A percentile compares a stretch with the other conserved stretches of the same genome.
Conservation (phyloP, 2,113 vertebrate genomes). For the Psittacara wagleri region DNA sequence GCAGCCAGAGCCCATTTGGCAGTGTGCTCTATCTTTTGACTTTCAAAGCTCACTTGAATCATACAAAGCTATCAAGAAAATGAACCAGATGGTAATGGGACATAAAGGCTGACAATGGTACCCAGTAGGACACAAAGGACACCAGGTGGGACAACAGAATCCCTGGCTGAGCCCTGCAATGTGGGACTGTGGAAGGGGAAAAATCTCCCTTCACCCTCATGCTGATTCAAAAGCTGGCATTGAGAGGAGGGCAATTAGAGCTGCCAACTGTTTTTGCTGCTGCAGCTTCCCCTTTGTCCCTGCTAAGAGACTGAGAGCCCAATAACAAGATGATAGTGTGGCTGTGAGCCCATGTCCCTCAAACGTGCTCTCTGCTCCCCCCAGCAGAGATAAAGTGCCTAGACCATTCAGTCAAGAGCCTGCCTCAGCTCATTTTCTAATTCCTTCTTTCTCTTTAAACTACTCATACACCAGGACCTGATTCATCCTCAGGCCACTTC, state of each 20-base stretch:
- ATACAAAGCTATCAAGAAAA: neutral
- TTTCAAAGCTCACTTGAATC: neutral
- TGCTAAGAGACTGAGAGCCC: neutral
- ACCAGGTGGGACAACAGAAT: neutral
- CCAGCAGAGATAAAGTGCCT: neutral
- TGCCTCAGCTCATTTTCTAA: neutral
- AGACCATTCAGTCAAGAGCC: neutral
- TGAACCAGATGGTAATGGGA: neutral
- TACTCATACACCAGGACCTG: neutral
- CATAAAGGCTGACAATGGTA: conserved; percentile 6
- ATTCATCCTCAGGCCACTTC: neutral
- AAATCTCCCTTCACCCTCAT: neutral
- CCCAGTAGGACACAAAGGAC: neutral
- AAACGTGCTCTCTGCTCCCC: neutral
- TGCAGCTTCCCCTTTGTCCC: neutral
- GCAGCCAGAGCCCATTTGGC: neutral
- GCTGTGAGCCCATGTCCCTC: neutral
- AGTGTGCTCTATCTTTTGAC: neutral
- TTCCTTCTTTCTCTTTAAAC: neutral
- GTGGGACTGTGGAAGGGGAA: neutral
- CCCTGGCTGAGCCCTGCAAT: neutral
- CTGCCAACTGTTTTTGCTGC: neutral
- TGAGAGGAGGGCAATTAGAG: neutral
- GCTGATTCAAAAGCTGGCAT: neutral
- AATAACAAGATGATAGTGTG: neutral